Evolutionary conservation across 2,113 vertebrate species (phyloP), one percentile per base, ranked within the genome.

Genomic region (Oreotragus oreotragus): DNA sequence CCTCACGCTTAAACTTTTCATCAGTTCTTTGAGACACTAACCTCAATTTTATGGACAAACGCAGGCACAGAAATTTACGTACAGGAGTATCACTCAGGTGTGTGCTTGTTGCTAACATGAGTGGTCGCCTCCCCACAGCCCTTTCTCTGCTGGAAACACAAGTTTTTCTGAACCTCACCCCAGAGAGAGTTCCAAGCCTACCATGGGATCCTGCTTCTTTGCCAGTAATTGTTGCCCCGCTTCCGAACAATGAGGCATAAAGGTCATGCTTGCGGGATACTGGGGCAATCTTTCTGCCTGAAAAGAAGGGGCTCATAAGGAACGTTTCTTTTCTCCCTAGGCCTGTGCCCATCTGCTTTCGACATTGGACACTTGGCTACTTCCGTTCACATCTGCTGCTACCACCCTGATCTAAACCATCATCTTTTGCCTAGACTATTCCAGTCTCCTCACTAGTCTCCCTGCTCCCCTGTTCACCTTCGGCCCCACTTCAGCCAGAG

Each of bases 341-440:
- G 3, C 25, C 3, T 3, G 0, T 23, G 23, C 11, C 28, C 27
- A 39, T 33, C 88, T 55, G 84, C 55, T 91, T 23, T 62, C 14
- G 6, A 6, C 4, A 0, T 0, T 30, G 30, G n/a, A 30, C 60
- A 2, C 30, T 49, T 27, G 60, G 28, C 14, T 10, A 8, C 21
- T 27, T 51, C 21, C 47, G 13, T 53, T 25, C 28, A 30, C 14
- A 11, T 5, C 21, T 11, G 0, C 16, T 33, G 66, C 83, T 45
- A 4, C 23, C 30, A 25, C 30, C 23, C 79, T 83, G 79, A 70
- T 17, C 23, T 55, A 10, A 49, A 36, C 23, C 7, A 15, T 11
- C 53, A 28, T 36, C 60, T 36, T 57, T 76, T 28, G 30, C 33
- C 33, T 39, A 23, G 64, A 93, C 85, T 36, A 21, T 49, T 49